Conservation (phyloP, 2,113 vertebrate genomes). For the zebrafish (Danio rerio) region DNA sequence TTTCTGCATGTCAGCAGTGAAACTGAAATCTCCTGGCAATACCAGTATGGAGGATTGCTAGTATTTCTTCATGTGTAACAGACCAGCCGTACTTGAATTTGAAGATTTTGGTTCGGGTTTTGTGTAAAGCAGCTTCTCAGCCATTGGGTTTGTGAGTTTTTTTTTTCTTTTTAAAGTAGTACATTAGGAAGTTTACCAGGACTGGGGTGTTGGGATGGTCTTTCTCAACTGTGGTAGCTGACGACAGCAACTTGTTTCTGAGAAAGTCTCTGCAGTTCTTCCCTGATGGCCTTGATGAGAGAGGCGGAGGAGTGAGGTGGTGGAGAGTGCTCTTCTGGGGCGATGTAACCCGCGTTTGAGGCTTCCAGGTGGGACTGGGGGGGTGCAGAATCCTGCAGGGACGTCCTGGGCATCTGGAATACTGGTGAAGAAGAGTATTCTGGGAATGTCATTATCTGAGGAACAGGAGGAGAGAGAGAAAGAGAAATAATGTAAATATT, state of each 20-base stretch:
- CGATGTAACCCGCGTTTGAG: conserved; percentile 84
- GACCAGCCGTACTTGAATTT: conserved; percentile 40
- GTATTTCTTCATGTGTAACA: conserved; percentile 17
- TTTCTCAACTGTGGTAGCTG: conserved; percentile 83
- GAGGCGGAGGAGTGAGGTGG: conserved; percentile 92
- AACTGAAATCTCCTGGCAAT: background rate
- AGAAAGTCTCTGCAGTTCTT: conserved; percentile 95
- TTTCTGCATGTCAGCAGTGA: conserved; percentile 2
- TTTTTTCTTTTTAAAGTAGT: conserved; percentile 4
- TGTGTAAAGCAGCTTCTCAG: conserved; percentile 30
- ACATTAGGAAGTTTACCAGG: conserved; percentile 3
- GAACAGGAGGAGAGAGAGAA: conserved; percentile 60
- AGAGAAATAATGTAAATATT: background rate
- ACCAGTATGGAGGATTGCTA: background rate
- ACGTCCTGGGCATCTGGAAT: conserved; percentile 92
- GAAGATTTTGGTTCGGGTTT: conserved; percentile 24
- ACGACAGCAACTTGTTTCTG: conserved; percentile 90
- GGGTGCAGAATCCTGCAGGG: conserved; percentile 84
- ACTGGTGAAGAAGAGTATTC: conserved; percentile 91
- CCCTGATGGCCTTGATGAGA: conserved; percentile 96
- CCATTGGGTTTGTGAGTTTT: conserved; percentile 13
- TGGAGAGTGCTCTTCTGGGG: conserved; percentile 87
- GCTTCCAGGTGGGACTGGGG: conserved; percentile 85
- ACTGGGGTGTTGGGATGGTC: background rate
- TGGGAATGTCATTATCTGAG: conserved; percentile 84